Evolutionary conservation across 2,797 vertebrate genomes (phyloP).

Genomic region (Liasis olivaceus): DNA sequence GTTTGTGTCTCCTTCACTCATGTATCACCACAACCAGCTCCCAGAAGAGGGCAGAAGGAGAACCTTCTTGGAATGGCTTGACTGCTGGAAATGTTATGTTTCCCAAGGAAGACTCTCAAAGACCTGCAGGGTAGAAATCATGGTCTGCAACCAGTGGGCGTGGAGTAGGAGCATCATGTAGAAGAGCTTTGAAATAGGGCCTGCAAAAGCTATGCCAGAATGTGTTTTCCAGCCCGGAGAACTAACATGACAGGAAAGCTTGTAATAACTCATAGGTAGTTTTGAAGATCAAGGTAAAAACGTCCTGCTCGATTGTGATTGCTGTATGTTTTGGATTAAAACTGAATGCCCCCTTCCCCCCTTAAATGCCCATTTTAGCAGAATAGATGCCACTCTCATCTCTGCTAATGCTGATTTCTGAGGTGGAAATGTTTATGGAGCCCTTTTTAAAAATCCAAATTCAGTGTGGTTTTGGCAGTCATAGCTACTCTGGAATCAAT

Average conservation of each 20-base stretch:
- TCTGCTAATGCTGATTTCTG: neutral
- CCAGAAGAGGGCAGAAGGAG: neutral
- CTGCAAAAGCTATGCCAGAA: neutral
- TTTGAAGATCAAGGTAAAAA: conserved; percentile 1
- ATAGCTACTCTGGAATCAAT: conserved; percentile 40
- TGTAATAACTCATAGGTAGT: neutral
- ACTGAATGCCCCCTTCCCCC: neutral
- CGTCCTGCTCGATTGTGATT: neutral
- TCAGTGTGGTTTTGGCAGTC: conserved; percentile 41
- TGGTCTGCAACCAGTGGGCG: neutral
- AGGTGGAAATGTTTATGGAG: conserved; percentile 21
- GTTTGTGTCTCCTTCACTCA: neutral
- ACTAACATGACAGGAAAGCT: neutral
- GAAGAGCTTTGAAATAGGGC: neutral
- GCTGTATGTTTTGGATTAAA: neutral
- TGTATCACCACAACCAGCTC: neutral
- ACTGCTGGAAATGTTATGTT: neutral
- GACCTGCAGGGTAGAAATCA: neutral
- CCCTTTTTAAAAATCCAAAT: conserved; percentile 14
- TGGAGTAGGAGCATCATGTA: neutral
- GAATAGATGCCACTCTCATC: neutral
- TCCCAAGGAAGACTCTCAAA: neutral
- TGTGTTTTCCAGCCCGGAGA: neutral
- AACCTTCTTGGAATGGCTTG: neutral
- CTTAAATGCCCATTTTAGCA: neutral